Conservation (phyloP, 2,113 vertebrate genomes). For the Condylura cristata region DNA sequence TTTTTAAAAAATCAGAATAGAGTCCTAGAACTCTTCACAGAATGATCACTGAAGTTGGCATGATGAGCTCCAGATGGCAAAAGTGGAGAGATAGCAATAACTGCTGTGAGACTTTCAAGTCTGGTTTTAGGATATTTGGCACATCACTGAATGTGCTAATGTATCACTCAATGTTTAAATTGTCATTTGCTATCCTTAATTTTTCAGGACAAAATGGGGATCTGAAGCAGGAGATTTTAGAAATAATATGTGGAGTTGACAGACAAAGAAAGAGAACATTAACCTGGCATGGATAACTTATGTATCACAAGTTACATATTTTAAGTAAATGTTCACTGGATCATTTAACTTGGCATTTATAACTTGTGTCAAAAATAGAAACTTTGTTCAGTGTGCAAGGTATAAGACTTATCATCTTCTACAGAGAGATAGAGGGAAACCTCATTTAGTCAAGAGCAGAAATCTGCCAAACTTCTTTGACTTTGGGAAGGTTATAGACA, state of each 20-base stretch:
- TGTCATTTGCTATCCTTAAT: slow-evolving; percentile 47
- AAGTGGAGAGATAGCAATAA: slow-evolving; percentile 62
- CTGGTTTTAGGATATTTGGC: slow-evolving; percentile 65
- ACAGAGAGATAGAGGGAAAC: slow-evolving; percentile 65
- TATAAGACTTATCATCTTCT: slow-evolving; percentile 67
- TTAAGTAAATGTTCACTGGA: slow-evolving; percentile 84
- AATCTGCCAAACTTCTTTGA: slow-evolving; percentile 83
- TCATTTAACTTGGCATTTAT: slow-evolving; percentile 85
- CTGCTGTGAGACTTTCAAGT: slow-evolving; percentile 59
- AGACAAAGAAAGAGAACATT: slow-evolving; percentile 73
- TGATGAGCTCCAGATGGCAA: slow-evolving; percentile 72
- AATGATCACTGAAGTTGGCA: slow-evolving; percentile 61
- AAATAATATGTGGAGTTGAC: slow-evolving; percentile 63
- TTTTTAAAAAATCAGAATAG: slow-evolving; percentile 66
- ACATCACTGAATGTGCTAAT: slow-evolving; percentile 48
- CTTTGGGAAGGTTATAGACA: slow-evolving; percentile 87
- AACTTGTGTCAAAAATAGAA: slow-evolving; percentile 83
- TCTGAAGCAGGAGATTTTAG: slow-evolving; percentile 63
- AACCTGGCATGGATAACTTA: slow-evolving; percentile 82
- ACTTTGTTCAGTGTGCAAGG: slow-evolving; percentile 77
- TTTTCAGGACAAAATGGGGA: slow-evolving; percentile 68
- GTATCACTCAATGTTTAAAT: slow-evolving; percentile 62
- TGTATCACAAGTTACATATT: slow-evolving; percentile 82
- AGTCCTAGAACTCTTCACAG: slow-evolving; percentile 54
- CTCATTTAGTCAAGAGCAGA: slow-evolving; percentile 58